A percentile compares a stretch with the other conserved stretches of the same genome.
Conservation (phyloP, 2,888 invertebrate species). For the Dilophus febrilis region DNA sequence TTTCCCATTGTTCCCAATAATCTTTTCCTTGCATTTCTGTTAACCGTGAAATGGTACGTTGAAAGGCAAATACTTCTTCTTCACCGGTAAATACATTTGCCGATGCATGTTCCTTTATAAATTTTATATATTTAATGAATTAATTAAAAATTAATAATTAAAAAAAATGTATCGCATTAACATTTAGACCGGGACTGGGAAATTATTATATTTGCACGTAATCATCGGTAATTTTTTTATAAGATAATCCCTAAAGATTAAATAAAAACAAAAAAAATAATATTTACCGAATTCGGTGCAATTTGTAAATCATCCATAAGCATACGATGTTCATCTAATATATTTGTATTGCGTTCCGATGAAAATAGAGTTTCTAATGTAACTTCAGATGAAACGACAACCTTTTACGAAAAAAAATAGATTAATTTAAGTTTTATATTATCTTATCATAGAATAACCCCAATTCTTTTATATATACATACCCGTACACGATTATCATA, state of each 20-base stretch:
- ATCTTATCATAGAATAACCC: no score
- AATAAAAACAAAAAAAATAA: constrained; percentile 6
- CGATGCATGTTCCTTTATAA: constrained; percentile 46
- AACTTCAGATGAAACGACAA: constrained; percentile 71
- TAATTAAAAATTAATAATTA: background rate
- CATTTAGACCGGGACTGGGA: no score
- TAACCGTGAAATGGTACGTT: constrained; percentile 81
- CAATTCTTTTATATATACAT: no score
- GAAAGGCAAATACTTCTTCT: constrained; percentile 95
- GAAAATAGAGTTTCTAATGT: constrained; percentile 61
- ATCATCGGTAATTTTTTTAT: no score
- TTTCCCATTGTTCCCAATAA: constrained; percentile 80
- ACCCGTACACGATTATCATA: constrained; percentile 80
- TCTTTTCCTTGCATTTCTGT: constrained; percentile 91
- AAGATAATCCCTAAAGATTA: no score
- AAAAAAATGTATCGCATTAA: no score
- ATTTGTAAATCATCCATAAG: constrained; percentile 94
- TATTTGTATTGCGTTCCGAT: constrained; percentile 30
- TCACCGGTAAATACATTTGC: constrained; percentile 93
- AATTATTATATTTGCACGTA: no score
- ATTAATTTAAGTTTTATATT: no score
- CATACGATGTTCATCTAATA: constrained; percentile 62
- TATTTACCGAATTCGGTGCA: constrained; percentile 47
- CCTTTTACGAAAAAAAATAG: constrained; percentile 30
- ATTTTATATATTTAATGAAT: background rate